Base-by-base conservation (phyloP, 2,888 invertebrate genomes). In the Drosophila robusta region DNA sequence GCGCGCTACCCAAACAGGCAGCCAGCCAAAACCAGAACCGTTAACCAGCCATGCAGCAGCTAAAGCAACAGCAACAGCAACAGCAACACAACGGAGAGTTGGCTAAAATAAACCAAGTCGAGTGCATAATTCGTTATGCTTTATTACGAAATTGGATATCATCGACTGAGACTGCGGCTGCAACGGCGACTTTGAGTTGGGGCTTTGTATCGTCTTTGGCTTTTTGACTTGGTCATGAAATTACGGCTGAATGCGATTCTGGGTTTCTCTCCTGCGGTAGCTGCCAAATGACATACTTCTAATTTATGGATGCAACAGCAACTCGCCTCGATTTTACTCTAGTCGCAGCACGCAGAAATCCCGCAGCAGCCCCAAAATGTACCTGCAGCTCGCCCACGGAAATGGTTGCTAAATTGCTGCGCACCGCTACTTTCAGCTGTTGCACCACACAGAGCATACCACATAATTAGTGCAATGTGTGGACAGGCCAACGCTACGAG, bases 71-170 rank as follows among this genome's bases (percentile, higher is more conserved):
- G 29, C 29, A 29, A 8, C 29, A 29, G 29, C 8, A 62, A 38
- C 50, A 46, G 47, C 62, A 64, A 39, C 57, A 65, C 42, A 42
- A 49, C 16, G 18, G 47, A 56, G 47, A 65, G 55, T 69, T 71
- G 69, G 71, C 58, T 77, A 72, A 87, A 87, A 84, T 87, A 84
- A 84, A 82, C 64, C 80, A 85, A 84, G 88, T 85, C 78, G 88
- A 87, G 85, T 87, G 85, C 86, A 85, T 85, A 87, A 85, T 85
- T 85, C 85, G 85, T 86, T 87, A 85, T 85, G 85, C 88, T 87
- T 85, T 85, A 85, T 85, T 85, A 85, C 86, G 85, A 85, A 85
- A 85, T 85, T 85, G 85, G 85, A 85, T 85, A 85, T 80, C 83
- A 84, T 78, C 74, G 87, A 73, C 77, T 77, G 70, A 52, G 22